Base-by-base conservation (phyloP, 2,888 invertebrate genomes). In the Gari tellinella region DNA sequence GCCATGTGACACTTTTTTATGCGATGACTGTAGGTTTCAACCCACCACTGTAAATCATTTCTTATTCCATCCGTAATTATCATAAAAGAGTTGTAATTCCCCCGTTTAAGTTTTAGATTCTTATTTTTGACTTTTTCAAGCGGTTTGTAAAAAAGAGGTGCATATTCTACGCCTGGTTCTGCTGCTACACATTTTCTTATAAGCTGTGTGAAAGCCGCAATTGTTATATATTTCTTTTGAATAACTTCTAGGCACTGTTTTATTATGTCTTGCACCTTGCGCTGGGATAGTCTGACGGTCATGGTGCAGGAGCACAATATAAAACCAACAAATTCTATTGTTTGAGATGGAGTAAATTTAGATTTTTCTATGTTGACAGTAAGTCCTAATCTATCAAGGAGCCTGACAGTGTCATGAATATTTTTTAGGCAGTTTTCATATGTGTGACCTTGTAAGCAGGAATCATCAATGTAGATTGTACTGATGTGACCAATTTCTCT, bases 341-440 rank as follows among this genome's bases (percentile, higher is more conserved):
- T 38, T 60, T 73, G 57, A 31, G 61, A 49, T 2, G 78, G 72
- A 12, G 38, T 17, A 14, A 75, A 55, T 15, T 66, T 62, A 15
- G 82, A 80, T 63, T 80, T 80, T 5, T 68, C 49, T 38, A 61
- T 62, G n/a, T n/a, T n/a, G n/a, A n/a, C n/a, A n/a, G n/a, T n/a
- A n/a, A n/a, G n/a, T n/a, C n/a, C n/a, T n/a, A n/a, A n/a, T n/a
- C n/a, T n/a, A n/a, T n/a, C n/a, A n/a, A n/a, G n/a, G n/a, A n/a
- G n/a, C n/a, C n/a, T n/a, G 17, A 58, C 21, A 12, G 73, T 68
- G 3, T 52, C 60, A 5, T 40, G 2, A 17, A 76, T 53, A n/a
- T n/a, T n/a, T n/a, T n/a, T n/a, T n/a, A n/a, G n/a, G n/a, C n/a
- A n/a, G n/a, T n/a, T n/a, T n/a, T n/a, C n/a, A n/a, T n/a, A n/a